A percentile compares a stretch with the other conserved stretches of the same genome.
Evolutionary conservation across 2,113 vertebrate genomes (phyloP).

Genomic region (Cephalopholis sonnerati): DNA sequence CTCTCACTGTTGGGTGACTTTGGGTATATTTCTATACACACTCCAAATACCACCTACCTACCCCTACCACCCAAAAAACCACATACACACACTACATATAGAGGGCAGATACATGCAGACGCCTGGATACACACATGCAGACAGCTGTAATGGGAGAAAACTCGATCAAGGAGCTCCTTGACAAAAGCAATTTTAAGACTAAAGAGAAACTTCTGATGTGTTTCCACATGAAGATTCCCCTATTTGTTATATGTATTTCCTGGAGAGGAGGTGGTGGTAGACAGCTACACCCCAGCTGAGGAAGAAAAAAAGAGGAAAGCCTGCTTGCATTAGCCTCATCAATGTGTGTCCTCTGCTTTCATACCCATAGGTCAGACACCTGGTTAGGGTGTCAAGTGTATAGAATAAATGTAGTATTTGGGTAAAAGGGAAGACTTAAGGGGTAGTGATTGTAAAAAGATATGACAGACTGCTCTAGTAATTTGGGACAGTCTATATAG

Average conservation of each 20-base stretch:
- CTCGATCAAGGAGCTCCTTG: slow-evolving; percentile 29
- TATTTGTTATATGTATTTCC: background rate
- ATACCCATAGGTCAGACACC: background rate
- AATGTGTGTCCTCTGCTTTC: background rate
- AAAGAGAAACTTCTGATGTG: slow-evolving; percentile 13
- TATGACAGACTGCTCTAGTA: background rate
- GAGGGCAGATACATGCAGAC: slow-evolving; percentile 5
- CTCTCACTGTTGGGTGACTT: slow-evolving; percentile 10
- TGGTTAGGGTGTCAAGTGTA: background rate
- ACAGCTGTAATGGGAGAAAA: slow-evolving; percentile 24
- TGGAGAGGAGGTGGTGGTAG: background rate
- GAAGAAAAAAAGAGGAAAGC: background rate
- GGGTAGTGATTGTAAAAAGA: background rate
- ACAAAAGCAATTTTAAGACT: slow-evolving; percentile 42
- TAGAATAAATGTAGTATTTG: background rate
- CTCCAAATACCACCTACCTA: slow-evolving; percentile 23
- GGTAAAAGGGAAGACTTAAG: background rate
- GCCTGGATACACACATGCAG: slow-evolving; percentile 14
- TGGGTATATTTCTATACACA: slow-evolving; percentile 34
- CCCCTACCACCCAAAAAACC: slow-evolving; percentile 9
- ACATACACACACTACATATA: slow-evolving; percentile 3
- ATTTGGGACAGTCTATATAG: background rate
- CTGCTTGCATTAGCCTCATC: background rate
- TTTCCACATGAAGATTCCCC: slow-evolving; percentile 8
- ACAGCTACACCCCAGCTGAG: background rate